phyloP scores from a whole-genome alignment of 2,888 invertebrate species.

The Mongoloraphidia duomilia region DNA sequence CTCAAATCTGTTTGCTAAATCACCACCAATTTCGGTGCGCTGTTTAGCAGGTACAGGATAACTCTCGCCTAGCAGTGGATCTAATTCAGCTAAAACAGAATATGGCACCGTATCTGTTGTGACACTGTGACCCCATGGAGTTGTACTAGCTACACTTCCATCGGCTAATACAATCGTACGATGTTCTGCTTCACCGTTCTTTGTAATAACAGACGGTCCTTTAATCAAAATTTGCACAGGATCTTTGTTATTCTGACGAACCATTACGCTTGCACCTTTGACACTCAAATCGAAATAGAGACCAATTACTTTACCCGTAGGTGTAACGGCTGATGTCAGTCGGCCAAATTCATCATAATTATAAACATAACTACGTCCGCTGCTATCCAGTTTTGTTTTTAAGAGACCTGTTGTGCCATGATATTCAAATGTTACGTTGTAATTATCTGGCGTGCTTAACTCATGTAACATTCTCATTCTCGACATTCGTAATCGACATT shows the following conservation, averaged over 20 bases:
- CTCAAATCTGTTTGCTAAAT: constrained; percentile 83
- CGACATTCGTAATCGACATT: constrained; percentile 80
- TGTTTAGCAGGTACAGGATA: constrained; percentile 87
- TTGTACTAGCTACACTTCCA: constrained; percentile 64
- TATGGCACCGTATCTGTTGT: constrained; percentile 87
- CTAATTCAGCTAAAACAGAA: constrained; percentile 75
- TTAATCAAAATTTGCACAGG: constrained; percentile 77
- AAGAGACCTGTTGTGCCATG: constrained; percentile 80
- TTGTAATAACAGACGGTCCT: constrained; percentile 71
- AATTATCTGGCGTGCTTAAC: constrained; percentile 81
- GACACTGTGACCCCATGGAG: constrained; percentile 78
- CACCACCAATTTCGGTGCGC: constrained; percentile 77
- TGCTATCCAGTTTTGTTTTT: constrained; percentile 77
- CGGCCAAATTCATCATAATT: constrained; percentile 92
- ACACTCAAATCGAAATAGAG: constrained; percentile 79
- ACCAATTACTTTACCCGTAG: constrained; percentile 86
- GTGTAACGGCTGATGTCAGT: constrained; percentile 79
- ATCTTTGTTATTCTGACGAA: constrained; percentile 68
- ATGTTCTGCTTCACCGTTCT: constrained; percentile 68
- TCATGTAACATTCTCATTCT: constrained; percentile 85
- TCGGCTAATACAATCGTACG: constrained; percentile 67
- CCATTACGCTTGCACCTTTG: constrained; percentile 78
- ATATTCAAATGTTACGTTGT: constrained; percentile 87
- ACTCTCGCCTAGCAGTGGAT: constrained; percentile 76
- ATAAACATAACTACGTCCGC: constrained; percentile 82